Conservation (phyloP, 92 coral and sea anemone species). For the Pocillopora grandis region DNA sequence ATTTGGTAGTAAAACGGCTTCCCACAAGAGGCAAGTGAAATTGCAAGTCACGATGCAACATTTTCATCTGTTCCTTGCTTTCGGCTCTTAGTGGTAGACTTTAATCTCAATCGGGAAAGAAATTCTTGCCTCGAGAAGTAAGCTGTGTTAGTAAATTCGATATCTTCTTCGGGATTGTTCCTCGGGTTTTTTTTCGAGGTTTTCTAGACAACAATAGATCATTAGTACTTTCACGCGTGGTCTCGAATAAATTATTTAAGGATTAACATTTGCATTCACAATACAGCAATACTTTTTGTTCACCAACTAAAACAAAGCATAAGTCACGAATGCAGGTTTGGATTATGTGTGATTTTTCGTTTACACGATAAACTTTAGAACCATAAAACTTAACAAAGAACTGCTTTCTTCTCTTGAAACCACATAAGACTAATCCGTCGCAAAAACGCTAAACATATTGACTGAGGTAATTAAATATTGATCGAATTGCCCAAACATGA, state of each 20-base stretch:
- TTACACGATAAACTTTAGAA: neutral
- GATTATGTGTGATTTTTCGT: neutral
- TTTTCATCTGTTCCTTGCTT: neutral
- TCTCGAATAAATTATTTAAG: conserved; percentile 3
- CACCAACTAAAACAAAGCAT: neutral
- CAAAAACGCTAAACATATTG: conserved; percentile 9
- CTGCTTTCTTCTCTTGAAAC: neutral
- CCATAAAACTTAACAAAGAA: neutral
- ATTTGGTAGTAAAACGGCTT: too few species aligned
- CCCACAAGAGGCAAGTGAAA: neutral
- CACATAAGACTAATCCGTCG: conserved; percentile 8
- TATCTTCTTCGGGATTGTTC: neutral
- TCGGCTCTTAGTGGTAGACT: neutral
- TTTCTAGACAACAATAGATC: neutral
- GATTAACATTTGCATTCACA: neutral
- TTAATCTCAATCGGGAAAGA: neutral
- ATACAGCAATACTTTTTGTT: neutral
- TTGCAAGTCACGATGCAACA: neutral
- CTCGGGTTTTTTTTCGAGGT: neutral
- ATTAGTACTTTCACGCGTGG: neutral
- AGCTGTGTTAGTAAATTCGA: neutral
- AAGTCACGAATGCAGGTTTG: neutral
- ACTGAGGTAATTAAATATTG: neutral
- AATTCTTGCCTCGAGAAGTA: neutral
- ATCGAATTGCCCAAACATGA: neutral